Conservation (phyloP, 1,140 invertebrate species). For the Zaprionus davidi region DNA sequence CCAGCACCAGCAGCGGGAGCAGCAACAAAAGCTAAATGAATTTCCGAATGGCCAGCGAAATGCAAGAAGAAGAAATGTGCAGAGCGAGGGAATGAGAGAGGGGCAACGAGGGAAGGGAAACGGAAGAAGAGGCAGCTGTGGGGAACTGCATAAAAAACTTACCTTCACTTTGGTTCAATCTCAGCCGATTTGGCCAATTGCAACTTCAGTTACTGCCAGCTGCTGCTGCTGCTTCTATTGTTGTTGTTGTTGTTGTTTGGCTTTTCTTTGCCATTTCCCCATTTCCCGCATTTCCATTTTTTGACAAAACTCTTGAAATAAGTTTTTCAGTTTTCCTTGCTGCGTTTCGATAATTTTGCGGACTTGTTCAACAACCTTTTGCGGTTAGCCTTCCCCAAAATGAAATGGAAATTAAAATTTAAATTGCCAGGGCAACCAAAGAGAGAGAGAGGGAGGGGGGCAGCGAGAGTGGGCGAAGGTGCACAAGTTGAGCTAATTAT, state of each 20-base stretch:
- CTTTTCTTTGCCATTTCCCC: not conserved
- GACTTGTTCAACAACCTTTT: conserved; percentile 15
- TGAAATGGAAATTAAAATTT: conserved; percentile 35
- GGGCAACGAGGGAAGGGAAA: not conserved
- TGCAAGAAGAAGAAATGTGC: conserved; percentile 20
- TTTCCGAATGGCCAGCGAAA: conserved; percentile 73
- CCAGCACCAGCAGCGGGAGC: conserved; percentile 17
- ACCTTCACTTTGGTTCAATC: conserved; percentile 38
- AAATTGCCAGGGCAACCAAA: conserved; percentile 35
- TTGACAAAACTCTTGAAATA: conserved; percentile 7
- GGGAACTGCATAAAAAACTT: conserved; percentile 22
- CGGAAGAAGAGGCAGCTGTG: not conserved
- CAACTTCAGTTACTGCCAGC: conserved; percentile 16
- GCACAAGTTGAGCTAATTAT: conserved; percentile 54
- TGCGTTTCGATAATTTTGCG: conserved; percentile 22
- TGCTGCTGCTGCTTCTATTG: conserved; percentile 2
- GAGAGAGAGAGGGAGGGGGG: not conserved
- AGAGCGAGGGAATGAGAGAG: not conserved
- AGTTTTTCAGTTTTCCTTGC: not conserved
- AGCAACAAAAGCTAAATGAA: conserved; percentile 74
- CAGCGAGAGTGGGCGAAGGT: not conserved
- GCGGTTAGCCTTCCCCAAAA: conserved; percentile 11
- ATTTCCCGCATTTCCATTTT: conserved; percentile 4
- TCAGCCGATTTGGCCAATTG: conserved; percentile 40
- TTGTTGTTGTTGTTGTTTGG: conserved; percentile 18